Evolutionary conservation across 2,888 invertebrate species (phyloP).

Genomic region (Torymus auratus): DNA sequence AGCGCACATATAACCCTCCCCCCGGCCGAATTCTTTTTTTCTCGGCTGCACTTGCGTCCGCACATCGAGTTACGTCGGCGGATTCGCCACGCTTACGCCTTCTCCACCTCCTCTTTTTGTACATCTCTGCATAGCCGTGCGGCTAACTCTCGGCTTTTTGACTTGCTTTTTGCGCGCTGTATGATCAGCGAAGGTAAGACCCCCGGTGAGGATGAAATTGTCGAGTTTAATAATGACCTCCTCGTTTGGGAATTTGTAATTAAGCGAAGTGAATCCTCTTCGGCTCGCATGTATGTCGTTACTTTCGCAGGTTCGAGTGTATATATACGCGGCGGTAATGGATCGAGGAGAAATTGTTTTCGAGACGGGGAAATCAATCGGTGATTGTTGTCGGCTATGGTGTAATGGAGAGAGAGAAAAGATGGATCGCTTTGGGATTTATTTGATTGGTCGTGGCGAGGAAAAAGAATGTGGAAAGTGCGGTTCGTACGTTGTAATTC

Average conservation of each 20-base stretch:
- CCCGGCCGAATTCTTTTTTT: conserved; percentile 9
- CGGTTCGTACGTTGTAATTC: too few species aligned
- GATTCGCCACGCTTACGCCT: conserved; percentile 36
- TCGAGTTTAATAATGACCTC: conserved; percentile 33
- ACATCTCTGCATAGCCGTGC: background rate
- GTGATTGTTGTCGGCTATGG: too few species aligned
- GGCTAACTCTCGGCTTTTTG: conserved; percentile 7
- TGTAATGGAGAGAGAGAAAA: too few species aligned
- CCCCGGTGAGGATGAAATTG: conserved; percentile 44
- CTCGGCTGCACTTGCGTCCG: background rate
- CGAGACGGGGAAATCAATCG: too few species aligned
- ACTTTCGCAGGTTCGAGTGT: conserved; percentile 10
- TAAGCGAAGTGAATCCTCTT: conserved; percentile 1
- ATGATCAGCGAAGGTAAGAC: conserved; percentile 11
- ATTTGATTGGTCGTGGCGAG: too few species aligned
- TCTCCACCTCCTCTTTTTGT: background rate
- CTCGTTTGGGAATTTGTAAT: conserved; percentile 46
- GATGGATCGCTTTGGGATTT: too few species aligned
- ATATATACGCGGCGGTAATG: background rate
- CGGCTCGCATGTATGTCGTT: background rate
- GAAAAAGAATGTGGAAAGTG: too few species aligned
- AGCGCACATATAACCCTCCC: conserved; percentile 3
- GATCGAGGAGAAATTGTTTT: background rate
- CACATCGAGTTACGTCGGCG: conserved; percentile 10
- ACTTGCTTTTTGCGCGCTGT: background rate